phyloP scores from a whole-genome alignment of 2,113 vertebrate genomes.

The Xiphophorus couchianus region DNA sequence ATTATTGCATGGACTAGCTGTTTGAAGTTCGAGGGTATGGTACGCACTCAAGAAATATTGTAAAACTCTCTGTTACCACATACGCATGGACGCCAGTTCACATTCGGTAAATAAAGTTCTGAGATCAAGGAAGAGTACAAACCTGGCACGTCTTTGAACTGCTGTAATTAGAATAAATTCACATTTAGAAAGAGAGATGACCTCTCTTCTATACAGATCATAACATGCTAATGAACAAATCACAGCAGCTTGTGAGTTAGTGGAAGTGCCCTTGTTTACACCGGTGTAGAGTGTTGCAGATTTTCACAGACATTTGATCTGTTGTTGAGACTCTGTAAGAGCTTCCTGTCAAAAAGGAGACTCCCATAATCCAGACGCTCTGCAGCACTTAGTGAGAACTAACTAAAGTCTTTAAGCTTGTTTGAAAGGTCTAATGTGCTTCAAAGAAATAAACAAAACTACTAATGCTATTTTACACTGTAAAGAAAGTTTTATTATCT shows the following conservation, averaged over 20 bases:
- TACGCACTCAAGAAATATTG: conserved; percentile 31
- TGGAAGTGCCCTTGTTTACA: conserved; percentile 39
- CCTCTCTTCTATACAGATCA: background rate
- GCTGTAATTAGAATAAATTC: background rate
- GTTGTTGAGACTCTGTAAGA: conserved; percentile 26
- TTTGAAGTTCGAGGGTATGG: background rate
- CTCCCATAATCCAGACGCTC: conserved; percentile 42
- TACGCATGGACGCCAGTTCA: conserved; percentile 22
- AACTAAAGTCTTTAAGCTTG: conserved; percentile 7
- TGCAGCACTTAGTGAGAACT: conserved; percentile 28
- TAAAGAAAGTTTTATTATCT: background rate
- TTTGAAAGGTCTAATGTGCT: background rate
- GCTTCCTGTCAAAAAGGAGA: conserved; percentile 39
- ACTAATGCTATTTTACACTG: background rate
- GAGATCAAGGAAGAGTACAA: background rate
- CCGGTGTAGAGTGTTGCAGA: conserved; percentile 45
- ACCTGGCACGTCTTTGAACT: background rate
- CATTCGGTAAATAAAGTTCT: conserved; percentile 12
- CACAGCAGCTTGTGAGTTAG: conserved; percentile 28
- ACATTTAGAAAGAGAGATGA: background rate
- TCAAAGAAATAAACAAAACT: background rate
- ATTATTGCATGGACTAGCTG: conserved; percentile 3
- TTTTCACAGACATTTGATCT: conserved; percentile 40
- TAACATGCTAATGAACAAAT: conserved; percentile 7
- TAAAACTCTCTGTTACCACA: conserved; percentile 12